phyloP scores from a whole-genome alignment of 2,113 vertebrate genomes.

The Ginglymostoma cirratum region DNA sequence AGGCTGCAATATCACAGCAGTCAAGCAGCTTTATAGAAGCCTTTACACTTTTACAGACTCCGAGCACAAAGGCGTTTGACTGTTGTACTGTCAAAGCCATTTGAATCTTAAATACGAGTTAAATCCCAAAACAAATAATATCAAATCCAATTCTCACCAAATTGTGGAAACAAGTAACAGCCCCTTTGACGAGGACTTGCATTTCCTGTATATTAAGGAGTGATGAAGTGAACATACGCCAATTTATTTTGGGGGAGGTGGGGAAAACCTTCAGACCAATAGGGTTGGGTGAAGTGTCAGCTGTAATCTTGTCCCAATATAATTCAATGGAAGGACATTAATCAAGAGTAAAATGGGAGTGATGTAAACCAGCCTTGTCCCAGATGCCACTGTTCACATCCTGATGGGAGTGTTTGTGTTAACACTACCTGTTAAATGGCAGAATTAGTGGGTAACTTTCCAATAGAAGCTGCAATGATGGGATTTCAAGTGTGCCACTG shows the following conservation, averaged over 20 bases:
- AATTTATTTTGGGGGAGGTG: background rate
- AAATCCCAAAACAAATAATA: background rate
- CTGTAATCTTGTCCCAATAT: background rate
- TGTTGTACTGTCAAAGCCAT: background rate
- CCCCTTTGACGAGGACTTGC: background rate
- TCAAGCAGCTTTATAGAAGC: background rate
- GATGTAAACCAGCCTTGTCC: background rate
- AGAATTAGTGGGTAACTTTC: background rate
- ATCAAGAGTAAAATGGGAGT: background rate
- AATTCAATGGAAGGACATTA: background rate
- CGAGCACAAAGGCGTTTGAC: background rate
- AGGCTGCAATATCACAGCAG: background rate
- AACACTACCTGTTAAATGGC: background rate
- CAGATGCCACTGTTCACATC: too few species aligned
- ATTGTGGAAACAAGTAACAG: background rate
- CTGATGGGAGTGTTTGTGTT: background rate
- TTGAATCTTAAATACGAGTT: background rate
- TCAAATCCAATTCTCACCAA: background rate
- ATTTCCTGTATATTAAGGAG: background rate
- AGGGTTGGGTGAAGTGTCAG: background rate
- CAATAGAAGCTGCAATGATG: background rate
- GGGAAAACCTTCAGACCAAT: background rate
- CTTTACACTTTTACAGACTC: background rate
- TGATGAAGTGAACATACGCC: background rate
- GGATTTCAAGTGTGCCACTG: background rate